Evolutionary conservation across 2,888 invertebrate species (phyloP), one percentile per base, ranked within the genome.

Genomic region (Pelosia muscerda): DNA sequence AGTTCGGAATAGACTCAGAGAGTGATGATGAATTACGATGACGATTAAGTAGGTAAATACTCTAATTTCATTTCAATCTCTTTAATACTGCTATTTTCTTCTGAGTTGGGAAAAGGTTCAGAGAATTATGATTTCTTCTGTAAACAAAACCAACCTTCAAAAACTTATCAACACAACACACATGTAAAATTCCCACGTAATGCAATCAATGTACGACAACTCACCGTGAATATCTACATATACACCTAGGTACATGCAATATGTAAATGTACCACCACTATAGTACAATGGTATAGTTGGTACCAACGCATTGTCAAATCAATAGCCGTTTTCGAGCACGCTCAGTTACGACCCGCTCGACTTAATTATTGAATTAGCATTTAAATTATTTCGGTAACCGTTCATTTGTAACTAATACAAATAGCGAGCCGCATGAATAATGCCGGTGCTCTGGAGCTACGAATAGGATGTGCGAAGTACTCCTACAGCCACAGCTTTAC

Each of bases 321-420:
- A 88, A 92, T 92, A 90, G 87, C 81, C 83, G 84, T 84, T 81
- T 77, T 83, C 84, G 81, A 85, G 86, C 88, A 85, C 86, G 86
- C 83, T 85, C 87, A 83, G 92, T 91, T 90, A 91, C 92, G 89
- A 90, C 88, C 86, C 90, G 92, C 87, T 88, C 91, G 91, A 87
- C 88, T 94, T 95, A 95, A 95, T 95, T 95, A 95, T 94, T 90
- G 94, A 93, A 95, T 95, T 95, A 95, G 95, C 95, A 95, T 95
- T 93, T 95, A 95, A 95, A 95, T 95, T 90, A 95, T 95, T 94
- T 95, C 90, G 95, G 95, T 92, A 95, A 92, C 94, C 95, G 91
- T 95, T 95, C 95, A 94, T 94, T 95, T 95, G 95, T 95, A 94
- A 95, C 95, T 95, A 95, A 95, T 93, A 94, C 94, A 94, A 95